These are phyloP conservation scores for Epinotia brunnichana DNA, from an alignment of 2,888 invertebrate species.

Conservation along the genomic window DNA sequence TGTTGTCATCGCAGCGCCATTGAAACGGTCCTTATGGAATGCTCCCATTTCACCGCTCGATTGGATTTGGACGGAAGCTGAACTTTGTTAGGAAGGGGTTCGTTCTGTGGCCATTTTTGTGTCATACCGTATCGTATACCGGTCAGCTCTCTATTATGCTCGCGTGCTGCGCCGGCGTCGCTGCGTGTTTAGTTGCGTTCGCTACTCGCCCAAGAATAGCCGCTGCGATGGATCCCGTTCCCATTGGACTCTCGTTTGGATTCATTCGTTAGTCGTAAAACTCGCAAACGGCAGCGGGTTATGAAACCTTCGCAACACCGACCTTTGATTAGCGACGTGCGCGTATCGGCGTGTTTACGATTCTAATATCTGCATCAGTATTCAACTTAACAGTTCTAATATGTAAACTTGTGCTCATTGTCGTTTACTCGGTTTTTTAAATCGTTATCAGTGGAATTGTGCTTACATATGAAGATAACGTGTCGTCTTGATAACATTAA, in stretches of 20 bases:
- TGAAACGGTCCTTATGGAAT: slow-evolving; percentile 64
- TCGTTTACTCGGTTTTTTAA: slow-evolving; percentile 54
- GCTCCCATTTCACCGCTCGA: slow-evolving; percentile 69
- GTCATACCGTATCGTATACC: slow-evolving; percentile 59
- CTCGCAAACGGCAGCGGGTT: slow-evolving; percentile 63
- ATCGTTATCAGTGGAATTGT: slow-evolving; percentile 58
- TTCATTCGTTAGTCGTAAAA: slow-evolving; percentile 60
- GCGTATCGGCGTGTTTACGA: slow-evolving; percentile 61
- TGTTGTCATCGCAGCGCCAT: slow-evolving; percentile 72
- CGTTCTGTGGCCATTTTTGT: slow-evolving; percentile 69
- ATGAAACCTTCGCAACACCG: slow-evolving; percentile 59
- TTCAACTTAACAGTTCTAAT: slow-evolving; percentile 54
- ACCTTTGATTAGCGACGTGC: slow-evolving; percentile 56
- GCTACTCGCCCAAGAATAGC: slow-evolving; percentile 78
- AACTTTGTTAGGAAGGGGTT: slow-evolving; percentile 71
- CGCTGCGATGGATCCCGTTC: slow-evolving; percentile 62
- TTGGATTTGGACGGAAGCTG: slow-evolving; percentile 73
- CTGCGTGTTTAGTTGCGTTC: slow-evolving; percentile 77
- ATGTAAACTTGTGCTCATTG: slow-evolving; percentile 61
- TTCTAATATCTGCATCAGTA: slow-evolving; percentile 61
- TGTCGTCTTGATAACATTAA: slow-evolving; percentile 58
- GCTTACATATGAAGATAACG: slow-evolving; percentile 59
- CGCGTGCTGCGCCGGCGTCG: slow-evolving; percentile 67
- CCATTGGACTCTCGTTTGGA: slow-evolving; percentile 49
- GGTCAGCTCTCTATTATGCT: slow-evolving; percentile 70